Evolutionary conservation across 2,888 invertebrate species (phyloP).

Genomic region (Orchesella flavescens): DNA sequence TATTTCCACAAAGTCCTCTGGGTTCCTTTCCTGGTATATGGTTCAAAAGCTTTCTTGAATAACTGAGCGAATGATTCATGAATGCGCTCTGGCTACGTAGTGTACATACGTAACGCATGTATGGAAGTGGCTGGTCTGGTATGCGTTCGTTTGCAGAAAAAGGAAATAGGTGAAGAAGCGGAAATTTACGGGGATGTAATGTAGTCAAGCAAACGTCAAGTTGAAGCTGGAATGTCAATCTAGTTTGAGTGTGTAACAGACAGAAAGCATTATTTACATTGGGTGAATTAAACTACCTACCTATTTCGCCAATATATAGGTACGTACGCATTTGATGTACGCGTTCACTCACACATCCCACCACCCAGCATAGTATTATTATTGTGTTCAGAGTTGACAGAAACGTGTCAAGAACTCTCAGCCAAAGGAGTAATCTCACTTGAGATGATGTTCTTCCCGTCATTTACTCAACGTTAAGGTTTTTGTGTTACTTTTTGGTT

Average conservation of each 20-base stretch:
- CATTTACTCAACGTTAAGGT: too few species aligned
- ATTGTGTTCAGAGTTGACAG: too few species aligned
- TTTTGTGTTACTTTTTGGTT: too few species aligned
- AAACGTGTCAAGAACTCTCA: too few species aligned
- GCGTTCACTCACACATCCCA: too few species aligned
- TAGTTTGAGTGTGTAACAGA: neutral
- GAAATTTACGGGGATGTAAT: neutral
- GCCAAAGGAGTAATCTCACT: too few species aligned
- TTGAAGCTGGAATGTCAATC: neutral
- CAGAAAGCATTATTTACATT: too few species aligned
- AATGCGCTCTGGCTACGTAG: neutral
- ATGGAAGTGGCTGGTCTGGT: too few species aligned
- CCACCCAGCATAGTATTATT: too few species aligned
- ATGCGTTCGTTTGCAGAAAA: too few species aligned
- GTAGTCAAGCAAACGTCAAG: neutral
- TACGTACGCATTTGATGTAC: too few species aligned
- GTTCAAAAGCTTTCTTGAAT: neutral
- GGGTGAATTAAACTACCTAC: neutral
- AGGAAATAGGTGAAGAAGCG: neutral
- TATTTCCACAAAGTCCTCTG: neutral
- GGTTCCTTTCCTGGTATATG: neutral
- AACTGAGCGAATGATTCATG: slow-evolving; percentile 5
- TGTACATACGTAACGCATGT: neutral
- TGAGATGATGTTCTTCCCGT: too few species aligned
- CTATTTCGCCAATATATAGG: neutral